Evolutionary conservation across 2,888 invertebrate genomes (phyloP).

Genomic region (Drosophila meridiana): DNA sequence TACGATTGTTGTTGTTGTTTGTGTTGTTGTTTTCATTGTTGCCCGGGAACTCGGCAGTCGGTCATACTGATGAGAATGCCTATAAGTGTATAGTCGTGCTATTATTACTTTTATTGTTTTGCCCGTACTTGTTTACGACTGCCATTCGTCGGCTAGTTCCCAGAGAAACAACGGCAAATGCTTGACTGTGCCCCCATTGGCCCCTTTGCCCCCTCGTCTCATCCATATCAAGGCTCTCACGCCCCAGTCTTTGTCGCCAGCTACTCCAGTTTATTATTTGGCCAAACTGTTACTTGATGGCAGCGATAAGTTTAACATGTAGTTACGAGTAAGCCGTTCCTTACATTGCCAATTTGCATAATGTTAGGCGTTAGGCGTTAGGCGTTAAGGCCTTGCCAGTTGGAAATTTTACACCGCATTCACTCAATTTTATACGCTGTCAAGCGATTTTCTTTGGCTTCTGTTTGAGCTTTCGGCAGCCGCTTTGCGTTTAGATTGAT

Average conservation of each 20-base stretch:
- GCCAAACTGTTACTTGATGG: slow-evolving; percentile 60
- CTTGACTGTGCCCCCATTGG: not conserved
- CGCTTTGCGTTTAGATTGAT: slow-evolving; percentile 32
- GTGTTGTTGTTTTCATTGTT: slow-evolving; percentile 12
- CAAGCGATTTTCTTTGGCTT: slow-evolving; percentile 30
- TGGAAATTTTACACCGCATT: slow-evolving; percentile 46
- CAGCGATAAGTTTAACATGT: slow-evolving; percentile 62
- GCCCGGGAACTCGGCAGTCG: slow-evolving; percentile 2
- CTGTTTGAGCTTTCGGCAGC: slow-evolving; percentile 20
- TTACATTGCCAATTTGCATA: slow-evolving; percentile 69
- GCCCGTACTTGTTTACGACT: slow-evolving; percentile 25
- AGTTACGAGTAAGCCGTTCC: slow-evolving; percentile 54
- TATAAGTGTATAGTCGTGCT: slow-evolving; percentile 23
- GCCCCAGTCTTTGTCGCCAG: slow-evolving; percentile 34
- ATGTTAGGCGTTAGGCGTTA: slow-evolving; percentile 41
- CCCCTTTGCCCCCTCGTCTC: not conserved
- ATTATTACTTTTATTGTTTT: slow-evolving; percentile 44
- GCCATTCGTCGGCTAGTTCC: slow-evolving; percentile 13
- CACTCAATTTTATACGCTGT: slow-evolving; percentile 27
- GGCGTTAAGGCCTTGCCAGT: slow-evolving; percentile 18
- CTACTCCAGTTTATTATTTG: slow-evolving; percentile 65
- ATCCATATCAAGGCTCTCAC: slow-evolving; percentile 48
- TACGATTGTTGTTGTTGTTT: slow-evolving; percentile 5
- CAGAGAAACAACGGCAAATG: slow-evolving; percentile 25
- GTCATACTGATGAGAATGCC: slow-evolving; percentile 8